Evolutionary conservation across 2,113 vertebrate species (phyloP).

Genomic region (Buteo buteo): DNA sequence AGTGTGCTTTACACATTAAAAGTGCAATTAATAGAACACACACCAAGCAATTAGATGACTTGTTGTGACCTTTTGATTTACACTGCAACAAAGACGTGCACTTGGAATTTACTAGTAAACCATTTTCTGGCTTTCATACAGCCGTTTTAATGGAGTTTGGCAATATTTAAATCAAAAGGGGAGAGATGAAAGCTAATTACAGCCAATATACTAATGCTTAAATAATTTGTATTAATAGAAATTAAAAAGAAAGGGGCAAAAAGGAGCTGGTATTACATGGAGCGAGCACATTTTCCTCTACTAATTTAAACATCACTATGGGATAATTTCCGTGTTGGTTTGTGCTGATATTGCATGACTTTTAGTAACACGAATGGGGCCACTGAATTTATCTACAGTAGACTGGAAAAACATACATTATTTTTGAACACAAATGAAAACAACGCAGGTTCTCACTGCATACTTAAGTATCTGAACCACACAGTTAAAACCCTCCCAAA

Average conservation of each 20-base stretch:
- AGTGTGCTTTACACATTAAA: neutral
- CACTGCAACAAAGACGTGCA: neutral
- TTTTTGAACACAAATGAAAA: neutral
- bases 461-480: neutral
- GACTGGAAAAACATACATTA: neutral
- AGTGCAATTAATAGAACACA: neutral
- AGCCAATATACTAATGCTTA: neutral
- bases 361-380: neutral
- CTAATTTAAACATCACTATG: neutral
- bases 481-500: neutral
- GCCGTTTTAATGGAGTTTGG: constrained; percentile 6
- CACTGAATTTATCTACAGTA: neutral
- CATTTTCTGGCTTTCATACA: constrained; percentile 1
- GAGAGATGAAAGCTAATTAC: constrained; percentile 40
- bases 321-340: neutral
- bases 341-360: neutral
- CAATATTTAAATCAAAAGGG: constrained; percentile 38
- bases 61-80: constrained; percentile 3
- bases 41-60: neutral
- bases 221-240: constrained; percentile 41
- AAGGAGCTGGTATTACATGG: neutral
- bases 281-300: neutral
- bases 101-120: neutral
- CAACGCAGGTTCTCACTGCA: neutral
- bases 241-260: constrained; percentile 7